Base-by-base conservation (phyloP, 2,113 vertebrate species). In the Grus americana region DNA sequence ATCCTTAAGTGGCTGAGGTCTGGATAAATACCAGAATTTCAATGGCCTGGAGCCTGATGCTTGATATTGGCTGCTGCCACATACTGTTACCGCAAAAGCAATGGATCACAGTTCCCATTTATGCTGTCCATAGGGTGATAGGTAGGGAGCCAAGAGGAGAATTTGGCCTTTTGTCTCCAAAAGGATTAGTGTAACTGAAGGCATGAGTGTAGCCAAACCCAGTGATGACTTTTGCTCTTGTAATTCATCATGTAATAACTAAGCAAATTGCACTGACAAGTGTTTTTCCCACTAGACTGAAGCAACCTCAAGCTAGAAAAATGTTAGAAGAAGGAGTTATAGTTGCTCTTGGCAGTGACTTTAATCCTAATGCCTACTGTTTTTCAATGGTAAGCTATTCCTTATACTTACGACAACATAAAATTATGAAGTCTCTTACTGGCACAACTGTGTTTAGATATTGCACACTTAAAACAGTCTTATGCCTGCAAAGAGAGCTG, bases 291-390 rank as follows among this genome's bases (percentile, higher is more conserved):
- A 15, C 78, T 93, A 99, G 99, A 93, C 97, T 99, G 82, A 98
- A 99, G 57, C 99, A 99, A 93, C 99, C 99, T 63, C 98, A 94
- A 57, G 99, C 99, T 80, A 98, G 99, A 95, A 99, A 98, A 97
- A 99, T 99, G 99, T 84, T 99, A 92, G 98, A 99, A 11, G 98
- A 99, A 49, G 99, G 99, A 10, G 99, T 99, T 15, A 98, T 99
- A 34, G 99, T 99, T 49, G 98, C 99, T 65, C 98, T 99, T 68
- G 99, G 99, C 73, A 99, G 99, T 71, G 99, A 99, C 97, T 99
- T 99, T 95, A 99, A 99, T 97, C 99, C 99, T 6, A 99, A 99
- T 63, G 99, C 99, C 2, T 99, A 99, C 97, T 99, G 99, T 92
- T 99, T 98, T 97, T 99, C 99, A 52, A 99, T 99, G 99, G 99